Percentiles rank a stretch among this genome's conserved stretches.
phyloP scores from a whole-genome alignment of 1,140 invertebrate genomes.

The Drosophila kohkoa region DNA sequence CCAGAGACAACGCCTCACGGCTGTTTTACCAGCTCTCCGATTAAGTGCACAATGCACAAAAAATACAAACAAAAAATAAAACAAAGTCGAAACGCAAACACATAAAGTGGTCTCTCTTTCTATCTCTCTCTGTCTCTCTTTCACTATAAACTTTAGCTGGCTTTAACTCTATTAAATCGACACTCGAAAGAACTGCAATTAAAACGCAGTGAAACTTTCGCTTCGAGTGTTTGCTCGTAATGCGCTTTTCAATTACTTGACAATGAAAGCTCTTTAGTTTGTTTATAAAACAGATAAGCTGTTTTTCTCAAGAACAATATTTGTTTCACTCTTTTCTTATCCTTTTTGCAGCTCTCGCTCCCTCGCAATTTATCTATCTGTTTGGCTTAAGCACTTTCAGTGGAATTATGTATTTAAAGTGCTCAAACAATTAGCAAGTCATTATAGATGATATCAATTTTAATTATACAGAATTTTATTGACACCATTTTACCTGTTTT shows the following conservation, averaged over 20 bases:
- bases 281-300: not conserved
- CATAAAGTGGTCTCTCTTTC: not conserved
- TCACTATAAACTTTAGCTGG: not conserved
- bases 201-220: constrained; percentile 7
- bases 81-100: not conserved
- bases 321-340: not conserved
- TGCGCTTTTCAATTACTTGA: not conserved
- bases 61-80: not conserved
- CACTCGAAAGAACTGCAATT: constrained; percentile 7
- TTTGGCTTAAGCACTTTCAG: not conserved
- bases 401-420: not conserved
- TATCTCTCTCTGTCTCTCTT: not conserved
- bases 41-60: constrained; percentile 43
- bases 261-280: not conserved
- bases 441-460: constrained; percentile 12
- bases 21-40: constrained; percentile 39
- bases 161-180: not conserved
- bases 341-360: not conserved
- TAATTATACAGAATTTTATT: constrained; percentile 10
- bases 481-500: not conserved
- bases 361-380: not conserved
- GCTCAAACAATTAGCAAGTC: not conserved
- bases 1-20: constrained; percentile 53
- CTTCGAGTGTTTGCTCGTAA: not conserved
- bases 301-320: not conserved